Conservation (phyloP, 2,113 vertebrate species). For the Tyrannus savana region DNA sequence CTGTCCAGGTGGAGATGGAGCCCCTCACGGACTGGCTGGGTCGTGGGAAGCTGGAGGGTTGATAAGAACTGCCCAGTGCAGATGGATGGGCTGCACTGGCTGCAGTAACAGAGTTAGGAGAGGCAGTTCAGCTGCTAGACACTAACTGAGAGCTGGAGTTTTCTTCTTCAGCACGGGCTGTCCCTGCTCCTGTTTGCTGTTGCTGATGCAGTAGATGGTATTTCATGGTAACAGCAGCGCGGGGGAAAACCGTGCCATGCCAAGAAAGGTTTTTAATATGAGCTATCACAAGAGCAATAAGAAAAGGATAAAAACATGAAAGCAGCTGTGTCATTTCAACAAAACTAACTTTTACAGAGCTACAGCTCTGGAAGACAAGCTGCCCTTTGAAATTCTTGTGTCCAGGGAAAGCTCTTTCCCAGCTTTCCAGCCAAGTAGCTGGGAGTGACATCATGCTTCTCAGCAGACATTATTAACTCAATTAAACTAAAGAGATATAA, state of each 20-base stretch:
- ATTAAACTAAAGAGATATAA: conserved; percentile 68
- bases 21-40: background rate
- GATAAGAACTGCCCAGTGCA: background rate
- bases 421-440: conserved; percentile 27
- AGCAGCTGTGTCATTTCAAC: background rate
- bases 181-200: background rate
- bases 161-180: background rate
- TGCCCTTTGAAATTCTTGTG: background rate
- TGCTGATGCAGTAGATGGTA: background rate
- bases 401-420: conserved; percentile 11
- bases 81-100: background rate
- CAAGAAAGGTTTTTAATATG: conserved; percentile 17
- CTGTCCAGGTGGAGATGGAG: background rate
- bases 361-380: background rate
- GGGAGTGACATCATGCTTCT: conserved; percentile 36
- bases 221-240: conserved; percentile 21
- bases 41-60: background rate
- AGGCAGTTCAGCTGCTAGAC: background rate
- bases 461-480: conserved; percentile 61
- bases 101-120: background rate
- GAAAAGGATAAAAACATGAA: background rate
- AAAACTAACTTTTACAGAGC: background rate
- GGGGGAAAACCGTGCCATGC: background rate
- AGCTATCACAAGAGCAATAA: background rate
- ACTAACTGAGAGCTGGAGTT: background rate